phyloP scores from a whole-genome alignment of 2,113 vertebrate genomes.

The Plecturocebus donacophilus region DNA sequence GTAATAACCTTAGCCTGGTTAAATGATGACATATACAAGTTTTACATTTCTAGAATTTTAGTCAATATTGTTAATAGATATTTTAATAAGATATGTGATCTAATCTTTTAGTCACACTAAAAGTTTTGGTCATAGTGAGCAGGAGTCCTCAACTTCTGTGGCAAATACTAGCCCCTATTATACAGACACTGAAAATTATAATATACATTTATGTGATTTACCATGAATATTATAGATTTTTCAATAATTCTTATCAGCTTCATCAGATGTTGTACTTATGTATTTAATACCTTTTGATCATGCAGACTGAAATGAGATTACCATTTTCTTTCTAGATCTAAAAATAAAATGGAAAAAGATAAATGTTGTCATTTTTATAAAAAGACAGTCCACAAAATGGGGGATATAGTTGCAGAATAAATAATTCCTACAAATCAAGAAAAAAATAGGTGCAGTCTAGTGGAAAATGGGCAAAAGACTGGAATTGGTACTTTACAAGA shows the following conservation, averaged over 20 bases:
- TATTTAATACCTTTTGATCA: constrained; percentile 68
- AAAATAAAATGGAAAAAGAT: constrained; percentile 25
- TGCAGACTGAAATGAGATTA: fast-evolving
- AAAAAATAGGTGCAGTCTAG: neutral
- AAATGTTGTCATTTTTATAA: constrained; percentile 21
- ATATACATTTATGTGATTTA: neutral
- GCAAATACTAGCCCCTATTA: neutral
- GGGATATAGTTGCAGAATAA: constrained; percentile 24
- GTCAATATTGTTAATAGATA: constrained; percentile 23
- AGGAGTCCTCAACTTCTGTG: neutral
- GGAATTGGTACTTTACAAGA: neutral
- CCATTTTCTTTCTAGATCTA: constrained; percentile 51
- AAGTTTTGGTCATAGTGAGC: neutral
- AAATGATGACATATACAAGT: neutral
- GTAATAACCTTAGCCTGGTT: neutral
- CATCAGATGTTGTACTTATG: constrained; percentile 65
- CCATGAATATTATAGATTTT: neutral
- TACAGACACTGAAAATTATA: neutral
- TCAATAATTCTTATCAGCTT: constrained; percentile 44
- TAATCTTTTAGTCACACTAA: neutral
- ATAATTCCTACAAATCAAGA: constrained; percentile 40
- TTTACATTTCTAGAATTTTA: constrained; percentile 13
- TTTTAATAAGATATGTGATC: constrained; percentile 16
- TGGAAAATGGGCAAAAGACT: constrained; percentile 13
- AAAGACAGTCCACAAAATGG: neutral